These are phyloP conservation scores for Oxygymnocypris stewartii DNA, from an alignment of 2,113 vertebrate genomes.

Conservation along the genomic window DNA sequence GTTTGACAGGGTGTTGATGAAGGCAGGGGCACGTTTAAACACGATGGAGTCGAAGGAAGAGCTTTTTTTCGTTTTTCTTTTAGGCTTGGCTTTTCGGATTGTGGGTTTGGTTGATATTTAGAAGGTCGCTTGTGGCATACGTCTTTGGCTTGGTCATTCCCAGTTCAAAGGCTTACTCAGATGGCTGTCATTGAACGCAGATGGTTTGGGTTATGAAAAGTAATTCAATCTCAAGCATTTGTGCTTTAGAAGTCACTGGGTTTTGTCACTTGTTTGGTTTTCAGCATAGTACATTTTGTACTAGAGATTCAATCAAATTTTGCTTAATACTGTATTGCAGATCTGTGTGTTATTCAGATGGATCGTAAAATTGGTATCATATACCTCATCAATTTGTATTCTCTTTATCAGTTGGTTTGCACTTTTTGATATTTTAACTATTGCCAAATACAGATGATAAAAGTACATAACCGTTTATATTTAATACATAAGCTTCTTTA, in stretches of 20 bases:
- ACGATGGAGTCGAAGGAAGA: conserved; percentile 3
- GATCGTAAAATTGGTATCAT: conserved; percentile 56
- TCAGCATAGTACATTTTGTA: background rate
- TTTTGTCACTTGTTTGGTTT: conserved; percentile 2
- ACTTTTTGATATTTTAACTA: conserved; percentile 67
- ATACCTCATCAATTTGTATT: conserved; percentile 70
- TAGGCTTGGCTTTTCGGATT: background rate
- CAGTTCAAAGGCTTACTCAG: conserved; percentile 5
- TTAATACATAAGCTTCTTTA: conserved; percentile 48
- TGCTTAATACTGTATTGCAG: background rate
- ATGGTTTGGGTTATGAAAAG: background rate
- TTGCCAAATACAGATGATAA: conserved; percentile 25
- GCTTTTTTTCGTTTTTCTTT: background rate
- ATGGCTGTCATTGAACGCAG: background rate
- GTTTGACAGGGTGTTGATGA: conserved; percentile 3
- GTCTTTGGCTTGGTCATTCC: conserved; percentile 19
- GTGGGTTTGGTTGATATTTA: conserved; percentile 15
- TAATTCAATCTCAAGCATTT: background rate
- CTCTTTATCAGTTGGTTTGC: conserved; percentile 67
- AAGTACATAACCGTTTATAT: conserved; percentile 34
- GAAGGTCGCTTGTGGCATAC: background rate
- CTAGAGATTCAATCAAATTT: background rate
- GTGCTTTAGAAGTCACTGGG: conserved; percentile 6
- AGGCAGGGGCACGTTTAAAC: conserved; percentile 4
- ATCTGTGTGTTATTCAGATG: conserved; percentile 42